Evolutionary conservation across 2,113 vertebrate genomes (phyloP), one percentile per base, ranked within the genome.

Genomic region (Kryptolebias marmoratus): DNA sequence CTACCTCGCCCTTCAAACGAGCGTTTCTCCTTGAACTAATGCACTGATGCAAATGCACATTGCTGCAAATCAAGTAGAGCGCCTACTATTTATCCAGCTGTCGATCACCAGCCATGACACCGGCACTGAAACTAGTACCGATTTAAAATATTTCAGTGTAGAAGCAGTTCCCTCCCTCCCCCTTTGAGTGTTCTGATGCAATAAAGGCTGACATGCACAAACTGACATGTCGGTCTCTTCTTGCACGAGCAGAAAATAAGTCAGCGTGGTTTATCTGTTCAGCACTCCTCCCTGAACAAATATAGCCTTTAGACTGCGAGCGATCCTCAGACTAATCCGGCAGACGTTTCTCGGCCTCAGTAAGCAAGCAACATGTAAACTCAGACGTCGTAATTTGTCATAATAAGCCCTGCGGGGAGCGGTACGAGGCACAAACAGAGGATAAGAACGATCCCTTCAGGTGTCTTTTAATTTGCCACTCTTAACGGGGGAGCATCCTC

Each of bases 301-400:
- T 62, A 69, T 30, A 77, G 85, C 85, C 82, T 90, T 89, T 65
- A 70, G 59, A 82, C 77, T 10, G 9, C 63, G 58, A 71, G 15
- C 13, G 0, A 39, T 32, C 48, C 36, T 64, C 11, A 59, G 22
- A 27, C 27, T 30, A 30, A n/a, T 54, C 27, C 63, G 70, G 59
- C 52, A 7, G 4, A 50, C 58, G 70, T 58, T 45, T 68, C 47
- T 68, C 64, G 44, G 14, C 42, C 42, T 16, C 32, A 16, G 50
- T 60, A 9, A 59, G n/a, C 57, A 59, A 39, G 55, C 6, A 59
- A 42, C n/a, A 39, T 18, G n/a, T 22, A 22, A 31, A 30, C 45
- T 54, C 18, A 36, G 10, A 67, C 53, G 54, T 8, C 16, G 13
- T 54, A 31, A 16, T 36, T 36, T 44, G 4, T 63, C 49, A 47